These are phyloP conservation scores for Holothuria scabra DNA, from an alignment of 53 echinoderm and acorn worm species.

Conservation along the genomic window DNA sequence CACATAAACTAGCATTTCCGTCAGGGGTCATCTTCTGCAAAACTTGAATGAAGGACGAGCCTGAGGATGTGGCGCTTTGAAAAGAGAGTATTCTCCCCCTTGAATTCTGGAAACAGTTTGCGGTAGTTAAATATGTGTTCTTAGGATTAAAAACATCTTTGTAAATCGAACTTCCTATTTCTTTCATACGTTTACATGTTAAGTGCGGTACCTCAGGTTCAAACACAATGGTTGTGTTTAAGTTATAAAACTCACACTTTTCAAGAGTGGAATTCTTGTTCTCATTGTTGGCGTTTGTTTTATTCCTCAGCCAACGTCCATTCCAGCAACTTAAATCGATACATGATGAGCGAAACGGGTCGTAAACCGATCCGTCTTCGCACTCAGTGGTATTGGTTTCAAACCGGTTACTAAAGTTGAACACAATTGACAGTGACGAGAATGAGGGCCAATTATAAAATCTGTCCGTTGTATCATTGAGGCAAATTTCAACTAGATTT, in stretches of 20 bases:
- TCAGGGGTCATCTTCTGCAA: no score
- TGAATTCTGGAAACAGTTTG: no score
- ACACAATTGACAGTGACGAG: neutral
- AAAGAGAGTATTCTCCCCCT: no score
- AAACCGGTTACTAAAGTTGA: neutral
- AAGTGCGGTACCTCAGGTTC: neutral
- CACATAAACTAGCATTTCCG: no score
- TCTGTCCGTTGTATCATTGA: no score
- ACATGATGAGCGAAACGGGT: slow-evolving; percentile 24
- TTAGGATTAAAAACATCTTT: no score
- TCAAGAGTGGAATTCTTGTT: no score
- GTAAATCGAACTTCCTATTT: no score
- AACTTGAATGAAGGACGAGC: no score
- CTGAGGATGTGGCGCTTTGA: no score
- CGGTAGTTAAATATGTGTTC: no score
- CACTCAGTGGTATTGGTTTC: slow-evolving; percentile 1
- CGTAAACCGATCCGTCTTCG: slow-evolving; percentile 34
- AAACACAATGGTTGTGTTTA: neutral
- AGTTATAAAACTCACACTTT: neutral
- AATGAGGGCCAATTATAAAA: neutral
- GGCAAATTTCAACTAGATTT: neutral
- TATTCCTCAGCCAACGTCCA: slow-evolving; percentile 7
- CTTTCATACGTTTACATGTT: neutral
- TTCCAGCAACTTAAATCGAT: slow-evolving; percentile 30
- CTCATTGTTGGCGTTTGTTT: slow-evolving; percentile 1